Percentiles rank a stretch among this genome's conserved stretches.
phyloP scores from a whole-genome alignment of 2,113 vertebrate species.

The Cathartes aura region DNA sequence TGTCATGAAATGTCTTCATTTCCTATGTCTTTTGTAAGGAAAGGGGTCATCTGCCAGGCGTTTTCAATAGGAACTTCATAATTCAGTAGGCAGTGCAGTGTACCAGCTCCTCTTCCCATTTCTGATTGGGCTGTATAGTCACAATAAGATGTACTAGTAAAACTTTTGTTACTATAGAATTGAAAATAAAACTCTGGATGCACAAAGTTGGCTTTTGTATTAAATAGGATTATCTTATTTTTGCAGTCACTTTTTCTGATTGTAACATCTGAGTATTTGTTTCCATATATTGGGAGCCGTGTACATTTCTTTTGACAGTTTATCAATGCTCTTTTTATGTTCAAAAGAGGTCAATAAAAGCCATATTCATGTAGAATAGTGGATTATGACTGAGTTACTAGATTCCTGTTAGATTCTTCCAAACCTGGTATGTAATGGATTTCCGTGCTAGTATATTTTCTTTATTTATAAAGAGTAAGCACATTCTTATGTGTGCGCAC shows the following conservation, averaged over 20 bases:
- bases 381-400: constrained; percentile 1
- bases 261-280: neutral
- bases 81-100: neutral
- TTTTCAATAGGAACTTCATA: neutral
- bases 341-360: neutral
- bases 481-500: neutral
- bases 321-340: neutral
- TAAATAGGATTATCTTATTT: neutral
- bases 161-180: neutral
- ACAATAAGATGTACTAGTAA: neutral
- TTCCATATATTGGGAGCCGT: neutral
- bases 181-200: neutral
- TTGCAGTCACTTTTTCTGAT: neutral
- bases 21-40: neutral
- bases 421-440: neutral
- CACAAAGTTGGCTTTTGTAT: neutral
- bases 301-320: neutral
- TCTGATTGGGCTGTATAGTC: neutral
- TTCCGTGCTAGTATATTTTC: neutral
- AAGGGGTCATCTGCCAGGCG: neutral
- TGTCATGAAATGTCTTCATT: neutral
- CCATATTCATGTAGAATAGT: neutral
- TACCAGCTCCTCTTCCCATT: neutral
- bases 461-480: neutral
- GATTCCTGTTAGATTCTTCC: neutral